phyloP scores from a whole-genome alignment of 2,113 vertebrate genomes.

The Labeo catla region DNA sequence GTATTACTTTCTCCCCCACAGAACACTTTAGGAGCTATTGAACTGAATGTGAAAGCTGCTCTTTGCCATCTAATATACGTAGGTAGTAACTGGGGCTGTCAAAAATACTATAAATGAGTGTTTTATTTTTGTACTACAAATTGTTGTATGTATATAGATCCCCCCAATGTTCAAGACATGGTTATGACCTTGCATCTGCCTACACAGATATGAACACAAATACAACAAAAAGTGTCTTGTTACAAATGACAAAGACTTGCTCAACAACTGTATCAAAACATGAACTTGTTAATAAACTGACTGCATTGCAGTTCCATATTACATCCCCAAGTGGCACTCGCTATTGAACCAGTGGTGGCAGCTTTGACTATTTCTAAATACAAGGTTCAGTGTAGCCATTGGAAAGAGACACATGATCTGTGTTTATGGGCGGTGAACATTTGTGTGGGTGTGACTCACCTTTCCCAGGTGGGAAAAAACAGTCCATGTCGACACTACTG shows the following conservation, averaged over 20 bases:
- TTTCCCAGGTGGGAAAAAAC: slow-evolving; percentile 88
- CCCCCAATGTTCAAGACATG: too few species aligned
- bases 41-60: not conserved
- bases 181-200: not conserved
- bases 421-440: not conserved
- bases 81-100: not conserved
- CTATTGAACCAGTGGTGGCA: not conserved
- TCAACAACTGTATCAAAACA: not conserved
- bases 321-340: not conserved
- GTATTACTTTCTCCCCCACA: not conserved
- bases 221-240: not conserved
- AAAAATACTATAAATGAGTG: not conserved
- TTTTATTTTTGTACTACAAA: too few species aligned
- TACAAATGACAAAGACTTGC: not conserved
- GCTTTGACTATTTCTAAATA: not conserved
- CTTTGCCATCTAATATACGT: not conserved
- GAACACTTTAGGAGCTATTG: not conserved
- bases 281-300: not conserved
- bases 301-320: not conserved
- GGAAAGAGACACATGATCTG: not conserved
- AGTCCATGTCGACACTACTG: slow-evolving; percentile 97
- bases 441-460: slow-evolving; percentile 73
- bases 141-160: too few species aligned
- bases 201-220: not conserved
- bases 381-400: not conserved